Evolutionary conservation across 2,113 vertebrate species (phyloP).

Genomic region (Phrynosoma platyrhinos): DNA sequence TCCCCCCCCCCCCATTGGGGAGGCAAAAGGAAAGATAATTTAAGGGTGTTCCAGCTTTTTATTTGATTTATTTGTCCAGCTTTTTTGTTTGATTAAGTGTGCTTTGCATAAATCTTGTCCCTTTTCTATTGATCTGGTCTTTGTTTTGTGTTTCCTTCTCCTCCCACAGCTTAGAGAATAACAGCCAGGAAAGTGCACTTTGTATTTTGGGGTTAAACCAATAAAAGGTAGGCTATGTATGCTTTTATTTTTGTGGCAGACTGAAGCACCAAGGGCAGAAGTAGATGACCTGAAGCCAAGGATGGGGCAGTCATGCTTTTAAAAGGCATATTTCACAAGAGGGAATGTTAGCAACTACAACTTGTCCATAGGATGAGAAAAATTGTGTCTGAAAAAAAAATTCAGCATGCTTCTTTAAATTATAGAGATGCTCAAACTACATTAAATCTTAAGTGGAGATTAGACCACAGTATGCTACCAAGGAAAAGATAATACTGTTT

Average conservation of each 20-base stretch:
- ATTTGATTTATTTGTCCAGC: accelerated
- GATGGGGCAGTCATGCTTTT: neutral
- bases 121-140: neutral
- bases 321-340: neutral
- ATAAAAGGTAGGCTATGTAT: neutral
- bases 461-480: no score
- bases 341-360: neutral
- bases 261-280: neutral
- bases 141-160: neutral
- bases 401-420: neutral
- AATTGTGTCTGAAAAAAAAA: neutral
- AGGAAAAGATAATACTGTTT: no score
- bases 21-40: neutral
- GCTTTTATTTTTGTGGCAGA: neutral
- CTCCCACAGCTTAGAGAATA: constrained; percentile 17
- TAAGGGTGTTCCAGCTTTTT: accelerated
- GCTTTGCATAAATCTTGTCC: neutral
- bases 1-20: accelerated
- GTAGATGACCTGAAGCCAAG: neutral
- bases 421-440: neutral
- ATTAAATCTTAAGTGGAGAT: no score
- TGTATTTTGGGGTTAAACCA: constrained; percentile 12
- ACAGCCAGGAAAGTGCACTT: constrained; percentile 34
- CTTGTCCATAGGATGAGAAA: neutral
- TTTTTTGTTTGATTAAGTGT: accelerated